These are phyloP conservation scores for Cyanoliseus patagonus DNA, from an alignment of 2,113 vertebrate genomes.

Conservation along the genomic window DNA sequence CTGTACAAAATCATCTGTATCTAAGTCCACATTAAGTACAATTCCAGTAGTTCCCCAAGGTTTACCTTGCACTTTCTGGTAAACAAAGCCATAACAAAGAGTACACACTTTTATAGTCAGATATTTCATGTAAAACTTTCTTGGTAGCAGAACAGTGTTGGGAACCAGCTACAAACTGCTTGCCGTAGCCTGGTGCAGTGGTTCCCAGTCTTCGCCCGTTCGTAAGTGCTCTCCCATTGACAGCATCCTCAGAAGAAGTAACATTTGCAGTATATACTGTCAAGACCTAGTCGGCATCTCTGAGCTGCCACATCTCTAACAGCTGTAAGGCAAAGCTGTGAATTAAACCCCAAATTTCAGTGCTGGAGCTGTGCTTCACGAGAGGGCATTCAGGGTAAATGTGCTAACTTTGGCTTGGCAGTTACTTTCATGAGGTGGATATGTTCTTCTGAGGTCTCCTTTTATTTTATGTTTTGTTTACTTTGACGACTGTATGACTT, in stretches of 20 bases:
- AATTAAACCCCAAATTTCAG: not conserved
- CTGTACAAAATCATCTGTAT: not conserved
- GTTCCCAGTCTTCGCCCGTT: not conserved
- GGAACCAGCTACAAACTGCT: not conserved
- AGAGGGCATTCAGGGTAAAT: not conserved
- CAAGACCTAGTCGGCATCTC: not conserved
- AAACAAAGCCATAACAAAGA: not conserved
- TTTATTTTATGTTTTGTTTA: not conserved
- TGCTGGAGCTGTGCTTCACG: not conserved
- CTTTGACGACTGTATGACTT: not conserved
- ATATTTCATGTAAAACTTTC: not conserved
- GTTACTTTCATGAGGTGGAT: not conserved
- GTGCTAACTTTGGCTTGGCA: not conserved
- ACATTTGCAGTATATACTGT: not conserved
- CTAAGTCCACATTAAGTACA: not conserved
- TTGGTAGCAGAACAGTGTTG: not conserved
- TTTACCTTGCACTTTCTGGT: not conserved
- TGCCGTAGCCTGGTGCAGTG: not conserved
- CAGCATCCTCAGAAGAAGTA: not conserved
- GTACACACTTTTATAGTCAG: not conserved
- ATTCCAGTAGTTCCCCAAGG: not conserved
- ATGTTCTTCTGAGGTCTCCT: not conserved
- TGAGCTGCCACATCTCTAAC: not conserved
- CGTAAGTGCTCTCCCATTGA: not conserved
- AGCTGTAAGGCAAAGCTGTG: not conserved